A percentile compares a stretch with the other conserved stretches of the same genome.
These are phyloP conservation scores for Philhelius pedissequus DNA, from an alignment of 2,888 invertebrate species.

Conservation along the genomic window DNA sequence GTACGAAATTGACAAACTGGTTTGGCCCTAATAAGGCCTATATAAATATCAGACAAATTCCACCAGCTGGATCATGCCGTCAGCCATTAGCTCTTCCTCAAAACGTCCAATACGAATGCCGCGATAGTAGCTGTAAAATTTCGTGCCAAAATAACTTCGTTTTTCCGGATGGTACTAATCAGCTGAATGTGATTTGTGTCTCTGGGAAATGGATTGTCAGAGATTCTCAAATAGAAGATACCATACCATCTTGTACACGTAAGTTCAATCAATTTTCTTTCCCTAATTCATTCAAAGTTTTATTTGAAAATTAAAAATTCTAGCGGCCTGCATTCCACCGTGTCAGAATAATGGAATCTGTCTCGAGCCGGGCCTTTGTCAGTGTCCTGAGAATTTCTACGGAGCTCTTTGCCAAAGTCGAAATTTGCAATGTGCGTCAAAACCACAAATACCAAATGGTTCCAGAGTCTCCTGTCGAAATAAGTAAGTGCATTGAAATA, in stretches of 20 bases:
- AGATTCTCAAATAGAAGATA: slow-evolving; percentile 76
- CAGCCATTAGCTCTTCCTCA: slow-evolving; percentile 70
- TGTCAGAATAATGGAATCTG: slow-evolving; percentile 92
- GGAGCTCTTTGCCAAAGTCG: slow-evolving; percentile 88
- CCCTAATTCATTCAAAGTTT: neutral
- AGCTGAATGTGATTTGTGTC: slow-evolving; percentile 73
- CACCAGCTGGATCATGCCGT: slow-evolving; percentile 71
- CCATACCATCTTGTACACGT: slow-evolving; percentile 84
- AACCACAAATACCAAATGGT: slow-evolving; percentile 84
- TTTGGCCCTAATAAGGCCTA: neutral
- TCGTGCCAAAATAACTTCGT: slow-evolving; percentile 72
- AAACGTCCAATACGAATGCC: slow-evolving; percentile 73
- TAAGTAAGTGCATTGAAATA: no score
- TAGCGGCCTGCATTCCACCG: slow-evolving; percentile 86
- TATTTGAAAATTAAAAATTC: slow-evolving; percentile 58
- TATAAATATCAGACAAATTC: slow-evolving; percentile 69
- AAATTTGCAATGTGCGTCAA: slow-evolving; percentile 85
- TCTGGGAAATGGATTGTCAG: slow-evolving; percentile 75
- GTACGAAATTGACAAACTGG: slow-evolving; percentile 12
- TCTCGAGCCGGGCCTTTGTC: slow-evolving; percentile 85
- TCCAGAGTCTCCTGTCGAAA: slow-evolving; percentile 82
- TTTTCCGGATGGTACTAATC: slow-evolving; percentile 72
- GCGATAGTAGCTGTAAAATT: slow-evolving; percentile 72
- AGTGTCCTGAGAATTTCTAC: slow-evolving; percentile 86
- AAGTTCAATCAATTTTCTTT: slow-evolving; percentile 71